Percentiles rank a stretch among this genome's conserved stretches.
Evolutionary conservation across 2,797 vertebrate genomes (phyloP).

Genomic region (Hafferia zeledoni): DNA sequence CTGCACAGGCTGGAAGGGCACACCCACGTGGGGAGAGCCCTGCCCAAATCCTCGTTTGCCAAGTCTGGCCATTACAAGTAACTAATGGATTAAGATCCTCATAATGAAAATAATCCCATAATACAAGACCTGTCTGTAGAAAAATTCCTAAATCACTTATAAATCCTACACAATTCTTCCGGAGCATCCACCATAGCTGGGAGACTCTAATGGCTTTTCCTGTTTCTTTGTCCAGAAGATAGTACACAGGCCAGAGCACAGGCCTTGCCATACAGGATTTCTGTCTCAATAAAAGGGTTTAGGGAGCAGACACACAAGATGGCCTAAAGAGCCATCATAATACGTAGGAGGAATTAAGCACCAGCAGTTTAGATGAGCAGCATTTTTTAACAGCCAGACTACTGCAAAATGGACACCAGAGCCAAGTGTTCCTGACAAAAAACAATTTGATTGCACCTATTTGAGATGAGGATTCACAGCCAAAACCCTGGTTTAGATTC

Average conservation of each 20-base stretch:
- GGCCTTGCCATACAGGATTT: background rate
- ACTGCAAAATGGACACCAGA: background rate
- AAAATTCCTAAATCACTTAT: background rate
- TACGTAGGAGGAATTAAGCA: background rate
- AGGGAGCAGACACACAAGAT: background rate
- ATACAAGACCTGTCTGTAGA: background rate
- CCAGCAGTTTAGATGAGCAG: background rate
- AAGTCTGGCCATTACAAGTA: background rate
- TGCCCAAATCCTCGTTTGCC: no score
- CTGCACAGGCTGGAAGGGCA: no score
- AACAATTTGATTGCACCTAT: background rate
- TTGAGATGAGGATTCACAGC: background rate
- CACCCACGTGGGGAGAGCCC: no score
- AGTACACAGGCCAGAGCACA: background rate
- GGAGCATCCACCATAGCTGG: background rate
- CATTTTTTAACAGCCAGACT: background rate
- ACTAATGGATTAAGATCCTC: background rate
- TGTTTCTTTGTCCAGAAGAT: background rate
- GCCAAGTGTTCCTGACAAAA: background rate
- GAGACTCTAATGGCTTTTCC: background rate
- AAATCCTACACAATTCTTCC: background rate
- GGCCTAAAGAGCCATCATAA: background rate
- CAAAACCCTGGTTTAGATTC: background rate
- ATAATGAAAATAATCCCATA: background rate
- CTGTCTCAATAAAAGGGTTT: background rate